Evolutionary conservation across 2,797 vertebrate species (phyloP).

Genomic region (Tamandua tetradactyla): DNA sequence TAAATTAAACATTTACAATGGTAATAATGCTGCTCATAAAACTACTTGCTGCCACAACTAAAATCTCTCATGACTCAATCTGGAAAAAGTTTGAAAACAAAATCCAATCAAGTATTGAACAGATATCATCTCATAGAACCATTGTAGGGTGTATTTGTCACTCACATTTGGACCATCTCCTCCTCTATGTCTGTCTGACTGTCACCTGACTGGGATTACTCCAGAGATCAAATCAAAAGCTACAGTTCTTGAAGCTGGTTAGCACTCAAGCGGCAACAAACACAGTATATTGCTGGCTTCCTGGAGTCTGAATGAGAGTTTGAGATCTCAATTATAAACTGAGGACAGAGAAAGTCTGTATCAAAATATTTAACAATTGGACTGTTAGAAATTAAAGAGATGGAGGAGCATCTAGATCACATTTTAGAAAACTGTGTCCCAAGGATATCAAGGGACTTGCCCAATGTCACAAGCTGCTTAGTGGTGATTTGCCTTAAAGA

Average conservation of each 20-base stretch:
- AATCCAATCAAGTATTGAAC: background rate
- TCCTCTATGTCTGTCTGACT: background rate
- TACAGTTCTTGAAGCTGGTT: background rate
- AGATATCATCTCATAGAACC: background rate
- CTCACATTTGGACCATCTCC: background rate
- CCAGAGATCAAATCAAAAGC: background rate
- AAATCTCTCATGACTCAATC: background rate
- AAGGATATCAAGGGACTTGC: background rate
- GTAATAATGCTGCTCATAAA: background rate
- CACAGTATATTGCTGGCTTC: background rate
- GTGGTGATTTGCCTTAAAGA: background rate
- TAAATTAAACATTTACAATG: background rate
- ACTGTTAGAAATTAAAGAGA: background rate
- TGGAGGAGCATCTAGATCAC: background rate
- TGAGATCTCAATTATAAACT: background rate
- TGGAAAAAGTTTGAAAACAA: background rate
- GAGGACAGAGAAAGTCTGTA: background rate
- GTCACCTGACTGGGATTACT: background rate
- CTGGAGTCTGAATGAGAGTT: background rate
- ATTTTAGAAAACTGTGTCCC: background rate
- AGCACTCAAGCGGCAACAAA: background rate
- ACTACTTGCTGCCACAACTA: background rate
- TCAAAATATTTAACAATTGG: background rate
- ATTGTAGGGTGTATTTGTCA: background rate
- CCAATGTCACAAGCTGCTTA: background rate